These are phyloP conservation scores for Nephrotoma appendiculata DNA, from an alignment of 2,888 invertebrate genomes.

Conservation along the genomic window DNA sequence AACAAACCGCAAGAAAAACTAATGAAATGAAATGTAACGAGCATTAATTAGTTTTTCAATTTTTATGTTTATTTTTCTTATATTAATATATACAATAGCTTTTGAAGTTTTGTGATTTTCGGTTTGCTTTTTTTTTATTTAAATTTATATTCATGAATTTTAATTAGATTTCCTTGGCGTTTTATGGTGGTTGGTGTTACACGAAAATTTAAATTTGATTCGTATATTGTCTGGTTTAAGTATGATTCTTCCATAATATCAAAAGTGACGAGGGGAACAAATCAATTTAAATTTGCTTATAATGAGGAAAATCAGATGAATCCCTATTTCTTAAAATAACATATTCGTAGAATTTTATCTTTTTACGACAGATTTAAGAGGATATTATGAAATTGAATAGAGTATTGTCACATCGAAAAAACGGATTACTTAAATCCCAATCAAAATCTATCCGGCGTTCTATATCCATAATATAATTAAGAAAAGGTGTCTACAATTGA, in stretches of 20 bases:
- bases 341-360: no score
- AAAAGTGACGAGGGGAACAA: background rate
- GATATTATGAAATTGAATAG: no score
- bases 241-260: background rate
- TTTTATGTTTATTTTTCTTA: background rate
- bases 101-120: background rate
- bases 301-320: background rate
- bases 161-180: background rate
- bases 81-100: background rate
- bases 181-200: background rate
- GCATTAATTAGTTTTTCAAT: background rate
- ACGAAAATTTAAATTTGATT: background rate
- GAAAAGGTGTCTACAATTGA: no score
- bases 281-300: background rate
- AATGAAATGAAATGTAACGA: background rate
- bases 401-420: no score
- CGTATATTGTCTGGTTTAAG: background rate
- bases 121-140: background rate
- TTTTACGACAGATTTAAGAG: no score
- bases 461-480: no score
- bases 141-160: background rate
- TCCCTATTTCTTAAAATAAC: no score
- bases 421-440: no score
- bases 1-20: background rate
- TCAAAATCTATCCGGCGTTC: no score